Evolutionary conservation across 2,888 invertebrate genomes (phyloP).

Genomic region (Dryococelus australis): DNA sequence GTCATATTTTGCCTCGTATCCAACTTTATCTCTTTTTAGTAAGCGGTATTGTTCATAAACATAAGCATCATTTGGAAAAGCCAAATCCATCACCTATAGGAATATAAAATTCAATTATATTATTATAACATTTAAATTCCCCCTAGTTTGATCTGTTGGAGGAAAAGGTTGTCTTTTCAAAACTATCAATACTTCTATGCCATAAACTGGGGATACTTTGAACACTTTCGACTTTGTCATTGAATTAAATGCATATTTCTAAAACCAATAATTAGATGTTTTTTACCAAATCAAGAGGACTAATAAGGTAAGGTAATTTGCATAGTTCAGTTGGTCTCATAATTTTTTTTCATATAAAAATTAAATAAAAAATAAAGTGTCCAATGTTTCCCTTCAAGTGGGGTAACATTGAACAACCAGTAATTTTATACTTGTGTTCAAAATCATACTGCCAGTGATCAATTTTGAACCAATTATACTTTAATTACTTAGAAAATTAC

Average conservation of each 20-base stretch:
- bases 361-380: background rate
- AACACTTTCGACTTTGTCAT: background rate
- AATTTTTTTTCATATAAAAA: background rate
- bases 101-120: no score
- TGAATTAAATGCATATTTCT: background rate
- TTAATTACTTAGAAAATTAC: no score
- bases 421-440: background rate
- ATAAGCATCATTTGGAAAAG: no score
- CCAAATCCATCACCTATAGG: no score
- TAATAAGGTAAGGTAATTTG: background rate
- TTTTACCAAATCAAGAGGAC: background rate
- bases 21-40: no score
- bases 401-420: background rate
- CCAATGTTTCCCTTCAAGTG: background rate
- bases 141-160: no score
- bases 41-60: no score
- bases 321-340: background rate
- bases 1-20: no score
- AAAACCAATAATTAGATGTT: background rate
- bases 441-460: background rate
- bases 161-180: no score
- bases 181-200: background rate
- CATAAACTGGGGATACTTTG: constrained; percentile 5
- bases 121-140: no score
- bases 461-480: background rate